Evolutionary conservation across 2,113 vertebrate species (phyloP).

Genomic region (Pseudonaja textilis): DNA sequence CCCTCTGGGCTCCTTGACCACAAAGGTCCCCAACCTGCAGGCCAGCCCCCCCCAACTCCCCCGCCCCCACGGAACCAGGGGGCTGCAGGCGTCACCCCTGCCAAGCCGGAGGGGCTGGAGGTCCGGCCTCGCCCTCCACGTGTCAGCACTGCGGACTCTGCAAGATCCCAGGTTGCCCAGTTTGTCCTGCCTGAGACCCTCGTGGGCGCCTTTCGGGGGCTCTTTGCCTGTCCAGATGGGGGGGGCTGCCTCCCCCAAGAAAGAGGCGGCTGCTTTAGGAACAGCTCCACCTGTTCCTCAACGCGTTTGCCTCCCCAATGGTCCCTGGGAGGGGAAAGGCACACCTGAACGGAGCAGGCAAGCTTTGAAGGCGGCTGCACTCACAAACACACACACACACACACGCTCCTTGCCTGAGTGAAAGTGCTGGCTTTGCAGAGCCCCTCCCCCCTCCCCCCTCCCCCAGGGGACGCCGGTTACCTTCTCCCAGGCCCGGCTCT

Average conservation of each 20-base stretch:
- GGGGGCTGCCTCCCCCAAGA: background rate
- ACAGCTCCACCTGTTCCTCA: background rate
- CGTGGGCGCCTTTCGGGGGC: background rate
- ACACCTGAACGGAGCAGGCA: background rate
- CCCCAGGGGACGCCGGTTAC: conserved; percentile 62
- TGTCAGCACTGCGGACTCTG: background rate
- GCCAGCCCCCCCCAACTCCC: background rate
- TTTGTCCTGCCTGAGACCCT: background rate
- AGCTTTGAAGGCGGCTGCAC: background rate
- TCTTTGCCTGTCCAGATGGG: background rate
- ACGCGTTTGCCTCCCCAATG: background rate
- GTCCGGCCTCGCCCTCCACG: background rate
- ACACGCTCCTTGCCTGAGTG: background rate
- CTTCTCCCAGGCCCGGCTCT: conserved; percentile 96
- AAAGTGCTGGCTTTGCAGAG: background rate
- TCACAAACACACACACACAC: background rate
- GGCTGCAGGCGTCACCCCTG: background rate
- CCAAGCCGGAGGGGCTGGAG: background rate
- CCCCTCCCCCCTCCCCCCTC: background rate
- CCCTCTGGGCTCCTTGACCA: background rate
- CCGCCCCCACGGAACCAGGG: background rate
- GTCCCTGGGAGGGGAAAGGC: background rate
- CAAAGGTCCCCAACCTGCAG: background rate
- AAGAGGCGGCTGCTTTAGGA: background rate
- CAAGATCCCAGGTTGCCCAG: background rate